Base-by-base conservation (phyloP, 2,797 vertebrate species). In the Borostomias antarcticus region DNA sequence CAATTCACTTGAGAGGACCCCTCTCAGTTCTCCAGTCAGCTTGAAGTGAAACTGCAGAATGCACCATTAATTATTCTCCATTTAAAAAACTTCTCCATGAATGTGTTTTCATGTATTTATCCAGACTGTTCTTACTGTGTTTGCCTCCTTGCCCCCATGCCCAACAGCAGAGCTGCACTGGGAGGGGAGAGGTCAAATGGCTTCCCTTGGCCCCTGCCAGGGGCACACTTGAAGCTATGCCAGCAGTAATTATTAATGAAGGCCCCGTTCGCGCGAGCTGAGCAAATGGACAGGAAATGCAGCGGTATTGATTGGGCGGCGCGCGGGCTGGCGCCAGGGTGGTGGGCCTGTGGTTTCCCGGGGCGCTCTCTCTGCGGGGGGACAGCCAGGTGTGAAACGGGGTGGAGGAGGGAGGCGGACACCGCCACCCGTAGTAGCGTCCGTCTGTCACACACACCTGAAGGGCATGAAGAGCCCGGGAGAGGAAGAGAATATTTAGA, bases 201-300 rank as follows among this genome's bases (percentile, higher is more conserved):
- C 78, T 76, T 79, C 37, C 35, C 91, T 93, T 88, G 89, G 90
- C n/a, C 91, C 82, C 87, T 89, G 91, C 93, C 95, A 93, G 89
- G 79, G 94, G 93, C 91, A 28, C 91, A 94, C 93, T 93, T 92
- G 94, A 96, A 93, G 95, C 95, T 92, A 91, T 89, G 90, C 93
- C 74, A 74, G 91, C 91, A 98, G 95, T 95, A 98, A 98, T 98
- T 96, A 99, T 98, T 98, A 95, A 98, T 98, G 97, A 98, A 95
- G 89, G 35, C 37, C 86, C 88, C 83, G 72, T 89, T 93, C 87
- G 88, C 80, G 90, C 96, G 96, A 97, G 95, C 94, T 95, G 95
- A 95, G 95, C 95, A 97, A 98, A 98, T 98, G 96, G 96, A 96
- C 95, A 98, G 96, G 96, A 99, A 99, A 96, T 95, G 94, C 95